Evolutionary conservation across 2,888 invertebrate genomes (phyloP).

Genomic region (Polydrusus cervinus): DNA sequence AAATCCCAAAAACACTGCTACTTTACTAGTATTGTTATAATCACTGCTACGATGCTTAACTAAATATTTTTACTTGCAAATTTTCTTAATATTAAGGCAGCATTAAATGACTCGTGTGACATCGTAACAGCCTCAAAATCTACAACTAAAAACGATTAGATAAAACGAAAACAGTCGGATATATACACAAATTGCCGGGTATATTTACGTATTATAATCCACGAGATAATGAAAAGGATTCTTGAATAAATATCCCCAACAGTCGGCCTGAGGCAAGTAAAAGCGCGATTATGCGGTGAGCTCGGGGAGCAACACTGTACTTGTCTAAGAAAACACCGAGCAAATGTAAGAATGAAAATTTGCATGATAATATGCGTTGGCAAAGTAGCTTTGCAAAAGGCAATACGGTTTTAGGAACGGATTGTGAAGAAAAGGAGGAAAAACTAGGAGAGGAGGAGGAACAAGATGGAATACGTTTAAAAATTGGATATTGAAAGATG

Average conservation of each 20-base stretch:
- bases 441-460: not conserved
- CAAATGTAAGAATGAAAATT: slow-evolving; percentile 71
- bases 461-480: too few relatives aligned
- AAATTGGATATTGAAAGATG: too few relatives aligned
- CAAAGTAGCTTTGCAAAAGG: slow-evolving; percentile 65
- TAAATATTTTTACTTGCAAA: slow-evolving; percentile 24
- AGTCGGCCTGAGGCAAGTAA: slow-evolving; percentile 41
- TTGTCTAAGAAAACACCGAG: slow-evolving; percentile 69
- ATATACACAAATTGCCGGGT: slow-evolving; percentile 50
- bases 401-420: slow-evolving; percentile 41
- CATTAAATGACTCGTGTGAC: slow-evolving; percentile 53
- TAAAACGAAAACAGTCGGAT: slow-evolving; percentile 54
- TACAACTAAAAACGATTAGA: slow-evolving; percentile 54
- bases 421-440: slow-evolving; percentile 2
- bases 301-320: slow-evolving; percentile 64
- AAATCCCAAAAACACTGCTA: not conserved
- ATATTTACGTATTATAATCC: slow-evolving; percentile 62
- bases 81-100: slow-evolving; percentile 39
- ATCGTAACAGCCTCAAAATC: slow-evolving; percentile 50
- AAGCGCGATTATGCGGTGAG: slow-evolving; percentile 43
- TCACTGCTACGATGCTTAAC: too few relatives aligned
- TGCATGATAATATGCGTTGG: slow-evolving; percentile 70
- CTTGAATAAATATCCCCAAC: slow-evolving; percentile 59
- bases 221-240: slow-evolving; percentile 61
- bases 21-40: not conserved